phyloP scores from a whole-genome alignment of 2,888 invertebrate genomes.

The Drosophila silvestris region DNA sequence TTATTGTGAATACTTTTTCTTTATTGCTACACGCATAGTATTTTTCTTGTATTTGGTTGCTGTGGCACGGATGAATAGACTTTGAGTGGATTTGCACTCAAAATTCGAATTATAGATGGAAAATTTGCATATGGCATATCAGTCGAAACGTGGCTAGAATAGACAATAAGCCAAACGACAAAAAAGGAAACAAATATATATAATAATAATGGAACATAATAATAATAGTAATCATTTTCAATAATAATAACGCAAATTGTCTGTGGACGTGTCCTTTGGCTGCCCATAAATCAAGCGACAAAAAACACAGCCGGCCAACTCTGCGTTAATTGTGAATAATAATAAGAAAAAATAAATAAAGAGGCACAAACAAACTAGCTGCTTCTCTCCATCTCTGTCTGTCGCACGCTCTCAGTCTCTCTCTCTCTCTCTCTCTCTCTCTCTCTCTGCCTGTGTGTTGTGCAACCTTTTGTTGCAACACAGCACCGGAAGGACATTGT shows the following conservation, averaged over 20 bases:
- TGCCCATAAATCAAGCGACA: slow-evolving; percentile 45
- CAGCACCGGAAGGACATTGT: slow-evolving; percentile 73
- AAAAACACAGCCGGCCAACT: slow-evolving; percentile 16
- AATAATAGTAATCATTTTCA: slow-evolving; percentile 10
- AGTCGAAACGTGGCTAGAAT: neutral
- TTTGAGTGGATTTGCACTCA: neutral
- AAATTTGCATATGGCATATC: slow-evolving; percentile 22
- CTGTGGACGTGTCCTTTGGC: slow-evolving; percentile 17
- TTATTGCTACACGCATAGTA: neutral
- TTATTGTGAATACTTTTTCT: neutral
- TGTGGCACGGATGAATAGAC: neutral
- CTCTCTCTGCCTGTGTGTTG: neutral
- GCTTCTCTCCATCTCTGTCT: neutral
- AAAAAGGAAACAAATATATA: slow-evolving; percentile 3
- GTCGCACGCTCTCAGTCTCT: neutral
- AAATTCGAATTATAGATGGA: slow-evolving; percentile 2
- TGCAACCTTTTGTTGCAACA: slow-evolving; percentile 61
- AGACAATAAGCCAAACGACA: slow-evolving; percentile 5
- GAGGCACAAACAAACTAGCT: slow-evolving; percentile 28
- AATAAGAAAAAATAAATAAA: slow-evolving; percentile 6
- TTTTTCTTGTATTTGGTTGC: neutral
- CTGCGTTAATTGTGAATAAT: slow-evolving; percentile 70
- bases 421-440: neutral
- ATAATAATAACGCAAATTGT: slow-evolving; percentile 31
- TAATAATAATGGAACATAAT: neutral